These are phyloP conservation scores for Drosophila mettleri DNA, from an alignment of 2,888 invertebrate species.

Conservation along the genomic window DNA sequence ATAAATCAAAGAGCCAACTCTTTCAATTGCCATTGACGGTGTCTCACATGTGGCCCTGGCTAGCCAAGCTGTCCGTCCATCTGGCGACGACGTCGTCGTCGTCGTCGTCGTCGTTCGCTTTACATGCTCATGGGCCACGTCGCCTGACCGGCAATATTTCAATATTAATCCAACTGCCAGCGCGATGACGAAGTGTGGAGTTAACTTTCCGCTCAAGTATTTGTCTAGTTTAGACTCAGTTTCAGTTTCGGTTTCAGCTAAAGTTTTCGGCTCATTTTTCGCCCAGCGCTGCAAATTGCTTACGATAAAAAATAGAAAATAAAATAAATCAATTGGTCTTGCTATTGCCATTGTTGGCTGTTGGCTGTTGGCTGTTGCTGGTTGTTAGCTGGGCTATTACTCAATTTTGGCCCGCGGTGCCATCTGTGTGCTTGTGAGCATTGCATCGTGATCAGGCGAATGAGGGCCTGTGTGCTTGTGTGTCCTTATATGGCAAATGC, in stretches of 20 bases:
- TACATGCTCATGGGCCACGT: constrained; percentile 67
- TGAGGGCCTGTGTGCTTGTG: constrained; percentile 14
- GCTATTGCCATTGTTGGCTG: constrained; percentile 34
- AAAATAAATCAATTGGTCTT: constrained; percentile 82
- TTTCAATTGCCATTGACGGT: constrained; percentile 46
- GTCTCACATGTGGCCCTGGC: constrained; percentile 76
- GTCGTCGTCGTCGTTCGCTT: constrained; percentile 44
- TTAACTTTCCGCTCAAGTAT: constrained; percentile 71
- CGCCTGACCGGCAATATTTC: constrained; percentile 76
- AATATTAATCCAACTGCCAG: constrained; percentile 83
- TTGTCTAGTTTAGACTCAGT: constrained; percentile 64
- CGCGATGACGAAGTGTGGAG: constrained; percentile 76
- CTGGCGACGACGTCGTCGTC: not conserved
- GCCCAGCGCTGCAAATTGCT: constrained; percentile 56
- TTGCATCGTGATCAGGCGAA: constrained; percentile 21
- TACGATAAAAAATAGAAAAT: constrained; percentile 65
- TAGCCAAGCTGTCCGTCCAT: constrained; percentile 20
- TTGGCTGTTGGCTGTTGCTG: constrained; percentile 38
- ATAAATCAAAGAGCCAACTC: constrained; percentile 76
- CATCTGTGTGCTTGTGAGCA: constrained; percentile 56
- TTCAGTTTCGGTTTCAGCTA: constrained; percentile 34
- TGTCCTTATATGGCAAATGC: constrained; percentile 65
- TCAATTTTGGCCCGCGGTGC: constrained; percentile 74
- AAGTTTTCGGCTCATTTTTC: constrained; percentile 22
- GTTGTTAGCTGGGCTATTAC: constrained; percentile 76